Evolutionary conservation across 2,888 invertebrate species (phyloP).

Genomic region (Epinotia demarniana): DNA sequence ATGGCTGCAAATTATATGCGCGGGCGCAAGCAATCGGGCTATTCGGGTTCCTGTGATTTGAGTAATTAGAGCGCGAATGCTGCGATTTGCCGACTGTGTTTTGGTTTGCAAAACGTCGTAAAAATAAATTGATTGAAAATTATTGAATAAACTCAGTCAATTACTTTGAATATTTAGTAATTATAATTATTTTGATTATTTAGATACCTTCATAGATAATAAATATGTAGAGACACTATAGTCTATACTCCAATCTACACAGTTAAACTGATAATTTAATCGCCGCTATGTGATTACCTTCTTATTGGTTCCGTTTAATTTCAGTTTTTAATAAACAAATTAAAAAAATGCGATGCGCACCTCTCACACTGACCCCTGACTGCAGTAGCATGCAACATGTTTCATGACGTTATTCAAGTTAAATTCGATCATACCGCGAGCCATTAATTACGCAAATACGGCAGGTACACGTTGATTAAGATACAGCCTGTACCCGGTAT

Average conservation of each 20-base stretch:
- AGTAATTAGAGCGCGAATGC: conserved; percentile 21
- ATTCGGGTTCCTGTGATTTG: conserved; percentile 17
- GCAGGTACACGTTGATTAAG: conserved; percentile 14
- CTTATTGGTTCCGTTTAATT: too few relatives aligned
- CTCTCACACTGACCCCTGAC: background rate
- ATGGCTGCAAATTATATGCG: conserved; percentile 64
- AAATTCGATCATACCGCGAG: conserved; percentile 7
- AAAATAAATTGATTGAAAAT: background rate
- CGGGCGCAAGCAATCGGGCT: conserved; percentile 48
- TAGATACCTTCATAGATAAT: too few relatives aligned
- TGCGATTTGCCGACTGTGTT: conserved; percentile 13
- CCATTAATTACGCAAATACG: conserved; percentile 29
- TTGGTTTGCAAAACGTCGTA: background rate
- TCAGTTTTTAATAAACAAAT: too few relatives aligned
- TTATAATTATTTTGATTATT: too few relatives aligned
- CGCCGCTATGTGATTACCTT: too few relatives aligned
- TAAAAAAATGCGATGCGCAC: background rate
- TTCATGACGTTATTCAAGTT: conserved; percentile 18
- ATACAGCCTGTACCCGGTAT: background rate
- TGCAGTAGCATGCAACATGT: conserved; percentile 18
- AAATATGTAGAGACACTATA: too few relatives aligned
- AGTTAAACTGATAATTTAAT: too few relatives aligned
- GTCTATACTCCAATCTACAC: too few relatives aligned
- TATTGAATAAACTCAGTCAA: background rate
- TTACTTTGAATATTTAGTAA: too few relatives aligned